Evolutionary conservation across 2,888 invertebrate species (phyloP).

Genomic region (Drosophila differens): DNA sequence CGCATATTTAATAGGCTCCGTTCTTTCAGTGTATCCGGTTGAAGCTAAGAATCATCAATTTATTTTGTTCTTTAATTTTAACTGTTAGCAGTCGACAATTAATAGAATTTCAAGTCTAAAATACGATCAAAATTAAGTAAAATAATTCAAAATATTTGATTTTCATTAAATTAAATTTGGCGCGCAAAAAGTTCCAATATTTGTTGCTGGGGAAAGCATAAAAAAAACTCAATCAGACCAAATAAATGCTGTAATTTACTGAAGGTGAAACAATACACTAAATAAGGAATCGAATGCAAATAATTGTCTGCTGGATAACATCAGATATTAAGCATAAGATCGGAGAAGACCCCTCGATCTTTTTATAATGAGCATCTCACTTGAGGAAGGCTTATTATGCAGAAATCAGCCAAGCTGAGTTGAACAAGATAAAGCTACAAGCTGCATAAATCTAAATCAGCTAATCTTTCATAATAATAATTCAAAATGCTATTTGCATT

Average conservation of each 20-base stretch:
- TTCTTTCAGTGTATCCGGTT: slow-evolving; percentile 36
- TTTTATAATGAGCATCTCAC: background rate
- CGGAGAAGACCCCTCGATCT: background rate
- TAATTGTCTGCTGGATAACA: background rate
- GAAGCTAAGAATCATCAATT: background rate
- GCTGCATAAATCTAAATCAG: background rate
- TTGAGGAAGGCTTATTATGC: background rate
- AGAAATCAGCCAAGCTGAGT: background rate
- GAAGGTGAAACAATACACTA: background rate
- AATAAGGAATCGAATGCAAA: background rate
- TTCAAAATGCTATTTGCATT: background rate
- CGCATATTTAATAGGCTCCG: slow-evolving; percentile 49
- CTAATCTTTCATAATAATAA: background rate
- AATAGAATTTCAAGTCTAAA: background rate
- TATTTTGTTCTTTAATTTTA: background rate
- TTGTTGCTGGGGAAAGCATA: no score
- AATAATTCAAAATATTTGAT: background rate
- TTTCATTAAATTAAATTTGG: background rate
- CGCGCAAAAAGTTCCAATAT: no score
- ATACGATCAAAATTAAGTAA: background rate
- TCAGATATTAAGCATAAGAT: background rate
- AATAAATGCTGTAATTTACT: background rate
- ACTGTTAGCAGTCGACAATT: background rate
- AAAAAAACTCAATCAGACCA: no score
- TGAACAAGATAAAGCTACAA: background rate